These are phyloP conservation scores for Agelas oroides DNA, from an alignment of 37 sponge, comb jelly and placozoan species.

Conservation along the genomic window DNA sequence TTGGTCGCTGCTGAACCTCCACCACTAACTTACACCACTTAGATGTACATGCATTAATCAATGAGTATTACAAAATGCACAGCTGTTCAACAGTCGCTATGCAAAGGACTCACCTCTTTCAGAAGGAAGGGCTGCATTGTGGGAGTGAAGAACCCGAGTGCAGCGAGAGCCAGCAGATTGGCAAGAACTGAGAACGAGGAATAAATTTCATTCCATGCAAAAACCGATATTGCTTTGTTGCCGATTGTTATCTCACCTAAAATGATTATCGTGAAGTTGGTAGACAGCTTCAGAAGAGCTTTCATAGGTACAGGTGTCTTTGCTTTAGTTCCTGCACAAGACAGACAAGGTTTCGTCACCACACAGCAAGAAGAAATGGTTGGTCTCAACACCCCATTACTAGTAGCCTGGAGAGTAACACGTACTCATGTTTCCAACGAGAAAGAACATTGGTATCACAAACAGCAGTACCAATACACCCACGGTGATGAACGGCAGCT, in stretches of 20 bases:
- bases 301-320: neutral
- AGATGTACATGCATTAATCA: too few relatives aligned
- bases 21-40: too few relatives aligned
- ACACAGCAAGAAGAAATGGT: too few relatives aligned
- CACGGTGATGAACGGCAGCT: slow-evolving; percentile 37
- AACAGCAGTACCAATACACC: slow-evolving; percentile 27
- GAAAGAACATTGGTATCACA: neutral
- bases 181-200: slow-evolving; percentile 26
- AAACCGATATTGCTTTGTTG: neutral
- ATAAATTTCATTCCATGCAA: neutral
- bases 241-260: slow-evolving; percentile 4
- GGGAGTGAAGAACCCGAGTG: slow-evolving; percentile 53
- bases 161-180: slow-evolving; percentile 27
- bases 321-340: neutral
- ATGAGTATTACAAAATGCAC: too few relatives aligned
- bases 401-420: neutral
- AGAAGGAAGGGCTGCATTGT: slow-evolving; percentile 46
- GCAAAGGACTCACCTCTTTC: too few relatives aligned
- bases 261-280: slow-evolving; percentile 24
- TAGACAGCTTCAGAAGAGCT: slow-evolving; percentile 7
- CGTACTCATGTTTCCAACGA: neutral
- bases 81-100: too few relatives aligned
- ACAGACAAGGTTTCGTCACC: neutral
- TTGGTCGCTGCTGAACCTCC: too few relatives aligned
- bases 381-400: too few relatives aligned